Conservation (phyloP, 35 echinoderm and acorn worm species). For the Ophiothrix spiculata region DNA sequence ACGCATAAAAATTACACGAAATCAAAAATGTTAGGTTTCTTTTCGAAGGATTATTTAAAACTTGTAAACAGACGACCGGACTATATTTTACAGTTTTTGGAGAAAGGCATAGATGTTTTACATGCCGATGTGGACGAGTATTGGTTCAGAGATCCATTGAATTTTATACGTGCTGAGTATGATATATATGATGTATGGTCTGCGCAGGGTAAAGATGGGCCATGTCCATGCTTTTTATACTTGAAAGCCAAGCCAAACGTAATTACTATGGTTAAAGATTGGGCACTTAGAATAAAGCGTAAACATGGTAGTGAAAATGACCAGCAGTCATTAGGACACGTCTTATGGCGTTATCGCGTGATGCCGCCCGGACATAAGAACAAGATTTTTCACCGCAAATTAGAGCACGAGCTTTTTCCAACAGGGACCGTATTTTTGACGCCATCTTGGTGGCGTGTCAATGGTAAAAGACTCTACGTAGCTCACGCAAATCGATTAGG, state of each 20-base stretch:
- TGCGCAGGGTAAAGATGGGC: background rate
- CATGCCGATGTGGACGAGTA: background rate
- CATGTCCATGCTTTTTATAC: conserved; percentile 14
- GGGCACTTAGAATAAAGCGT: background rate
- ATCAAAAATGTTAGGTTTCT: background rate
- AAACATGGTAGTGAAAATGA: background rate
- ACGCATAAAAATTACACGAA: background rate
- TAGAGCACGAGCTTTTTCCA: background rate
- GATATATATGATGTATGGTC: conserved; percentile 5
- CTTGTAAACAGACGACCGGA: background rate
- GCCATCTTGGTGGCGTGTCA: background rate
- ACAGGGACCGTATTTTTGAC: background rate
- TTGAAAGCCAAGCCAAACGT: conserved; percentile 4
- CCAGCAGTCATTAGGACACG: background rate
- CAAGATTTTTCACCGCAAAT: background rate
- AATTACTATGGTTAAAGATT: background rate
- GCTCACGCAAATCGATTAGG: background rate
- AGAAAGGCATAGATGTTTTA: background rate
- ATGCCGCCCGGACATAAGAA: background rate
- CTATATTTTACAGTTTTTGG: background rate
- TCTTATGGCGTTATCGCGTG: background rate
- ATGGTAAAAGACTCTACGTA: background rate
- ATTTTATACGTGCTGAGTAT: background rate
- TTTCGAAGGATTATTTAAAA: background rate
- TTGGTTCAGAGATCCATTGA: background rate